Percentiles rank a stretch among this genome's conserved stretches.
Conservation (phyloP, 2,797 vertebrate genomes). For the Ciconia nigra region DNA sequence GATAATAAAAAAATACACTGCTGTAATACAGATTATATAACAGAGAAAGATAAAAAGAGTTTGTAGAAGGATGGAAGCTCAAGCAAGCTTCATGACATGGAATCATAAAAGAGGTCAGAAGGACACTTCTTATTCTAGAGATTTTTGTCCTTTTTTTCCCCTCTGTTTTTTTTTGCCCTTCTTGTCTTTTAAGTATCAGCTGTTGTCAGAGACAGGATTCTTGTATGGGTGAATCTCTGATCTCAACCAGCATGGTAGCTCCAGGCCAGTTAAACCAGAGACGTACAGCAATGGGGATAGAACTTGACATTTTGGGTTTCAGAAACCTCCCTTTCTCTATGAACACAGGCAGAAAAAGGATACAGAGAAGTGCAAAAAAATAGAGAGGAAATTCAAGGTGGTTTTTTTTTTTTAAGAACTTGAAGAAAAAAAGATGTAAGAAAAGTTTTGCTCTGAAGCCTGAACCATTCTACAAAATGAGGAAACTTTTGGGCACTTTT, state of each 20-base stretch:
- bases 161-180: not conserved
- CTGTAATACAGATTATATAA: not conserved
- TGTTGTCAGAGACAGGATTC: constrained; percentile 19
- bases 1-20: not conserved
- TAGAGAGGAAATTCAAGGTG: not conserved
- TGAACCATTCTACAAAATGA: not conserved
- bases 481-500: not conserved
- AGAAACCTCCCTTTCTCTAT: constrained; percentile 1
- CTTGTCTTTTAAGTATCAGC: constrained; percentile 6
- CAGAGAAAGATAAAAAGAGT: not conserved
- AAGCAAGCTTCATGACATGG: not conserved
- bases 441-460: not conserved
- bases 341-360: not conserved
- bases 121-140: not conserved
- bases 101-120: constrained; percentile 31
- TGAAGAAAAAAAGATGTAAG: not conserved
- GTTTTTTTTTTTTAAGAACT: not conserved
- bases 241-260: constrained; percentile 2
- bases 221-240: constrained; percentile 4
- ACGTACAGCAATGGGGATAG: not conserved
- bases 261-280: constrained; percentile 17
- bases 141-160: not conserved
- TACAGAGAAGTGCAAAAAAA: not conserved
- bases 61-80: not conserved
- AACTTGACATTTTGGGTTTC: constrained; percentile 26